Evolutionary conservation across 2,113 vertebrate genomes (phyloP), one percentile per base, ranked within the genome.

Genomic region (Erinaceus europaeus): DNA sequence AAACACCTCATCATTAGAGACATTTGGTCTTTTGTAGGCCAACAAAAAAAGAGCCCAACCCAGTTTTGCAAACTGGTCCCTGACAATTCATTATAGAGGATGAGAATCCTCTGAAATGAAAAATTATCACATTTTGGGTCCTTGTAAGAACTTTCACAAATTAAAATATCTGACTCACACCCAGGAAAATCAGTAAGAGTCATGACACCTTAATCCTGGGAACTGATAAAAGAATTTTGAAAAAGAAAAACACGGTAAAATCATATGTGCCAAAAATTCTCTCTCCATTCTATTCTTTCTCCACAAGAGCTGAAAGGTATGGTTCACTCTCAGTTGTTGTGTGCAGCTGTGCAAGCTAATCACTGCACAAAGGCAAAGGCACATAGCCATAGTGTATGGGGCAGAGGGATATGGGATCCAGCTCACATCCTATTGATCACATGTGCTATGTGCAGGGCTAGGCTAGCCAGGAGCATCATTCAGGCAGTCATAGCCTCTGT

Each of bases 61-160:
- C 18, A 20, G 27, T 80, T 15, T 76, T n/a, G 53, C 73, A 57
- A 27, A 10, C 17, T 44, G 67, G 64, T 42, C 27, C 8, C 20
- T 50, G 62, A 79, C n/a, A 79, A 59, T 50, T 81, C 62, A 73
- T 48, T 64, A 14, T n/a, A 27, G 53, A 61, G 68, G 76, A 34
- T 13, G 57, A 76, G 27, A 78, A 69, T 25, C 23, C 15, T 72
- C 23, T 40, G 38, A 87, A 86, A 77, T 40, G 48, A 15, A 34
- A 23, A 50, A 1, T 40, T 36, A 23, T 52, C 10, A 12, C 25
- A 25, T 52, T 65, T 62, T 76, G 62, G 59, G n/a, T 86, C 44
- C 59, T 92, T 46, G 40, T 64, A 42, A 80, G 78, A 93, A 79
- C 7, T 12, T 76, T 13, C 21, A 86, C 36, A 74, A 76, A 44